A percentile compares a stretch with the other conserved stretches of the same genome.
Evolutionary conservation across 2,888 invertebrate species (phyloP).

Genomic region (Dichetophora obliterata): DNA sequence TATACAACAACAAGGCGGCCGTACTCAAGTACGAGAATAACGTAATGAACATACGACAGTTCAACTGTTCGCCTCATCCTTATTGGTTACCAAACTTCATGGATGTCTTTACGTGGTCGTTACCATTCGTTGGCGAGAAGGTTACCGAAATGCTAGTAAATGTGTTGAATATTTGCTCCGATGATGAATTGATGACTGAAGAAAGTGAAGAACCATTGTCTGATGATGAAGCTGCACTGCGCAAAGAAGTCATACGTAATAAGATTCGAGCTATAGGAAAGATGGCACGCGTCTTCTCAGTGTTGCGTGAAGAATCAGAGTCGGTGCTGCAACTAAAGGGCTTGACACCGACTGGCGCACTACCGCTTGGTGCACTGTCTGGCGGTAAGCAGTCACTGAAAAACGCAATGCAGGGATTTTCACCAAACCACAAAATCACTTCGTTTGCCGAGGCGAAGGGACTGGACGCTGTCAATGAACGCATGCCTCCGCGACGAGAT

Average conservation of each 20-base stretch:
- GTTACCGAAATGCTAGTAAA: conserved; percentile 99
- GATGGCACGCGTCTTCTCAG: conserved; percentile 99
- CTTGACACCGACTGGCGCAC: conserved; percentile 95
- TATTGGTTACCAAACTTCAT: conserved; percentile 99
- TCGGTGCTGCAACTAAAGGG: conserved; percentile 98
- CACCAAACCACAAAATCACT: conserved; percentile 96
- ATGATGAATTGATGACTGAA: conserved; percentile 97
- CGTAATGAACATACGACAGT: conserved; percentile 99
- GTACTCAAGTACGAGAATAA: conserved; percentile 99
- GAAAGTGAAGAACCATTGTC: conserved; percentile 80
- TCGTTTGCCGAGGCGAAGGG: conserved; percentile 99
- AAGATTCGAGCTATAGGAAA: conserved; percentile 99
- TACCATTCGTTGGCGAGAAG: conserved; percentile 98
- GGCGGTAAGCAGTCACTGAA: conserved; percentile 96
- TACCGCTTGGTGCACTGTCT: conserved; percentile 95
- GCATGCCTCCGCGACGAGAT: conserved; percentile 95
- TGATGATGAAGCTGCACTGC: conserved; percentile 85
- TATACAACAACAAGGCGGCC: conserved; percentile 99
- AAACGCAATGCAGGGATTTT: conserved; percentile 95
- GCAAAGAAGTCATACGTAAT: conserved; percentile 99
- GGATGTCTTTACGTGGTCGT: conserved; percentile 99
- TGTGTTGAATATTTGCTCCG: conserved; percentile 99
- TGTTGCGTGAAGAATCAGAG: conserved; percentile 98
- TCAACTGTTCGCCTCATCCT: conserved; percentile 99
- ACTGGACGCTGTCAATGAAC: conserved; percentile 97